These are phyloP conservation scores for Napeogenes sylphis DNA, from an alignment of 2,888 invertebrate species.

Conservation along the genomic window DNA sequence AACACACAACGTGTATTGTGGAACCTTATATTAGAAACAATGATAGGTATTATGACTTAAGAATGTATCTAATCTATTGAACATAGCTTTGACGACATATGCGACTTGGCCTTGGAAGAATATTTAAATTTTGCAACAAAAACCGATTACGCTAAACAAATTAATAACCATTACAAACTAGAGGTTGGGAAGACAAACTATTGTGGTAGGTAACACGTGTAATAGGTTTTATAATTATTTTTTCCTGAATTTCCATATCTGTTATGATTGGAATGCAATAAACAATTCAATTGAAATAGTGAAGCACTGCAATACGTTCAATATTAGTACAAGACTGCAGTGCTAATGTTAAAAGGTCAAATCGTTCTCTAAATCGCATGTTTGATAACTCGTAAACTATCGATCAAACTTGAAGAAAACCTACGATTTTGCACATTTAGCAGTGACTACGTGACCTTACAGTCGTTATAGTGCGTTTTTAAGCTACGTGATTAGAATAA, in stretches of 20 bases:
- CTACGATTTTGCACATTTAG: conserved; percentile 5
- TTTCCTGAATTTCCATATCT: no score
- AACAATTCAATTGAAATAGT: no score
- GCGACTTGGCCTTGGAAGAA: background rate
- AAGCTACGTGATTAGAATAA: background rate
- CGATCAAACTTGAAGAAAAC: conserved; percentile 36
- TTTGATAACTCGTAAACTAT: conserved; percentile 39
- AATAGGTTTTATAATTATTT: no score
- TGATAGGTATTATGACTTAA: background rate
- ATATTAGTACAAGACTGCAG: conserved; percentile 6
- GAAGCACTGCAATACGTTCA: background rate
- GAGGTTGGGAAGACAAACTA: no score
- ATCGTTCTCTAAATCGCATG: conserved; percentile 22
- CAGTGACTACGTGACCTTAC: conserved; percentile 26
- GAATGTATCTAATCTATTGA: no score
- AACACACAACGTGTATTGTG: background rate
- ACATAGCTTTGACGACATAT: no score
- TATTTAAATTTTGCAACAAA: background rate
- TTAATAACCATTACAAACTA: no score
- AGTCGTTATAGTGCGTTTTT: conserved; percentile 9
- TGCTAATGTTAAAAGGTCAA: conserved; percentile 7
- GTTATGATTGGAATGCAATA: no score
- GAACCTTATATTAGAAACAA: background rate
- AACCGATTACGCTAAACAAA: no score
- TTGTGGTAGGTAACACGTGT: no score